These are phyloP conservation scores for Pseudochromis fuscus DNA, from an alignment of 2,797 vertebrate genomes.

Conservation along the genomic window DNA sequence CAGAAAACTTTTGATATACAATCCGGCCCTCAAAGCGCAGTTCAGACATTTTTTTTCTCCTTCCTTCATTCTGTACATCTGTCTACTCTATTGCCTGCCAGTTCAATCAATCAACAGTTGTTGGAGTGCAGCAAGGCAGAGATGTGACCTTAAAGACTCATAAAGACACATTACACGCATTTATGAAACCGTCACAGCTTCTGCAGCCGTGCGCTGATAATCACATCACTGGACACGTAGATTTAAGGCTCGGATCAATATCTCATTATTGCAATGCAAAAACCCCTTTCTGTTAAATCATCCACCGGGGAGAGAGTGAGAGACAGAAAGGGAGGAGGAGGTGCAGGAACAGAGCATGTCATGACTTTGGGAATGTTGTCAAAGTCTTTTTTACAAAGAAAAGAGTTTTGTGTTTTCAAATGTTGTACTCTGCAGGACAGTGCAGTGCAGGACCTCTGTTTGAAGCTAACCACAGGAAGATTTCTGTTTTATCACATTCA, in stretches of 20 bases:
- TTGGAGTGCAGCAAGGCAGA: slow-evolving; percentile 35
- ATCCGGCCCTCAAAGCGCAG: not conserved
- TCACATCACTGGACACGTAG: slow-evolving; percentile 53
- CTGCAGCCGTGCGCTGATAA: slow-evolving; percentile 38
- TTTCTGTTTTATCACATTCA: not conserved
- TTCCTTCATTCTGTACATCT: not conserved
- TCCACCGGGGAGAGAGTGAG: slow-evolving; percentile 23
- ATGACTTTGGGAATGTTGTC: slow-evolving; percentile 11
- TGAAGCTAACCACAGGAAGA: not conserved
- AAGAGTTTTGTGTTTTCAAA: too few species aligned
- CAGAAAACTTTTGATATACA: slow-evolving; percentile 2
- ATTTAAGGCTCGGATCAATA: slow-evolving; percentile 70
- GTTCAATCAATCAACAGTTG: slow-evolving; percentile 49
- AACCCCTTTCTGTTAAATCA: slow-evolving; percentile 55
- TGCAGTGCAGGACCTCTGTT: not conserved
- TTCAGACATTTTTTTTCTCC: not conserved
- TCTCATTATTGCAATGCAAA: slow-evolving; percentile 74
- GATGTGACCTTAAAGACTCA: slow-evolving; percentile 69
- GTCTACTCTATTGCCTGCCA: slow-evolving; percentile 4
- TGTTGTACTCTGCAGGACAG: too few species aligned
- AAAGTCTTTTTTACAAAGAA: slow-evolving; percentile 16
- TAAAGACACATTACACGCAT: slow-evolving; percentile 56
- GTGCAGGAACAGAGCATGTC: not conserved
- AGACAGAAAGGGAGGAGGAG: not conserved
- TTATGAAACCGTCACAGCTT: slow-evolving; percentile 59